Evolutionary conservation across 2,888 invertebrate genomes (phyloP).

Genomic region (Plebejus anna): DNA sequence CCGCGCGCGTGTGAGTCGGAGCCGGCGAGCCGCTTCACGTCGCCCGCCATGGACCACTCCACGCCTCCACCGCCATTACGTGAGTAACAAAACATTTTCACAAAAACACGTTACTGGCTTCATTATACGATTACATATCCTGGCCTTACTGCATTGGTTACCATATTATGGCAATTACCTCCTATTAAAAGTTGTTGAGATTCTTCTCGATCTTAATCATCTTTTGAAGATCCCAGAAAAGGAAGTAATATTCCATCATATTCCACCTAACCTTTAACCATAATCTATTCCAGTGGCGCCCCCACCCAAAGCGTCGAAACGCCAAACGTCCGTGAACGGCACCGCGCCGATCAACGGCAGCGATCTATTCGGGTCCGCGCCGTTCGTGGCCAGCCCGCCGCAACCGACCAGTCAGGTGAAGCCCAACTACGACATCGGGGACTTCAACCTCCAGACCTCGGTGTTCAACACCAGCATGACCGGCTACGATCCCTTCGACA

Average conservation of each 20-base stretch:
- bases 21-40: conserved; percentile 56
- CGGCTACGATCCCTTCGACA: conserved; percentile 90
- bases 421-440: conserved; percentile 72
- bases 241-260: conserved; percentile 1
- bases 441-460: conserved; percentile 69
- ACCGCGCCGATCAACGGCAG: conserved; percentile 73
- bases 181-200: neutral
- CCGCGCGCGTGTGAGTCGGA: conserved; percentile 90
- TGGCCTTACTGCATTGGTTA: too few species aligned
- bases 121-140: too few species aligned
- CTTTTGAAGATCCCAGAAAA: conserved; percentile 10
- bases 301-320: conserved; percentile 88
- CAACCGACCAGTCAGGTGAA: conserved; percentile 45
- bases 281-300: conserved; percentile 86
- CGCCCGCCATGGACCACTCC: conserved; percentile 51
- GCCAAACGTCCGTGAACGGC: conserved; percentile 51
- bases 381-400: conserved; percentile 77
- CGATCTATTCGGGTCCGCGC: conserved; percentile 90
- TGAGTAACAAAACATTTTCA: conserved; percentile 59
- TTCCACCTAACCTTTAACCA: neutral
- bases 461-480: conserved; percentile 68
- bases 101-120: too few species aligned
- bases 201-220: too few species aligned
- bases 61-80: conserved; percentile 83
- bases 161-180: too few species aligned